These are phyloP conservation scores for Mastomys natalensis DNA, from an alignment of 2,113 vertebrate species.

Conservation along the genomic window DNA sequence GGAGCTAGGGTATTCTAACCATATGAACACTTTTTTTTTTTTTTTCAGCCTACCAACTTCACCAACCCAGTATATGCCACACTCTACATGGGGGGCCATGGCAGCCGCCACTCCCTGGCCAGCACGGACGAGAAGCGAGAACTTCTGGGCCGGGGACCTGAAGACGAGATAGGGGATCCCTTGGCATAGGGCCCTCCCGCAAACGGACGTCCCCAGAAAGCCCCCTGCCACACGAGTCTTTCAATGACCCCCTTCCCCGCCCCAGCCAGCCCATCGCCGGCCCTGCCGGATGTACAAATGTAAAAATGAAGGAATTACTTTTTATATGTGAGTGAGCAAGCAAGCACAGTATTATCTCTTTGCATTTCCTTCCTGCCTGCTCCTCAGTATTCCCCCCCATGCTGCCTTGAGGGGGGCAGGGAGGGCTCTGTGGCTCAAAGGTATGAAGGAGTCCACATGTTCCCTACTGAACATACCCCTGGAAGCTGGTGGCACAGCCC, in stretches of 20 bases:
- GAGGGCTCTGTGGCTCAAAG: conserved; percentile 47
- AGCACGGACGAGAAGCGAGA: conserved; percentile 98
- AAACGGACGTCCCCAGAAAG: conserved; percentile 58
- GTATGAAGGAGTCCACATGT: conserved; percentile 26
- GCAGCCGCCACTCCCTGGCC: conserved; percentile 96
- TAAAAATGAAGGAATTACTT: conserved; percentile 99
- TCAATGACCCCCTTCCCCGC: conserved; percentile 58
- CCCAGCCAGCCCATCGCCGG: conserved; percentile 63
- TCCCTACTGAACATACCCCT: conserved; percentile 43
- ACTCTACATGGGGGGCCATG: conserved; percentile 98
- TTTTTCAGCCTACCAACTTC: conserved; percentile 96
- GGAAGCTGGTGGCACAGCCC: conserved; percentile 38
- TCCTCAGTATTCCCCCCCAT: conserved; percentile 31
- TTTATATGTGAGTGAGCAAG: conserved; percentile 95
- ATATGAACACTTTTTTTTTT: conserved; percentile 16
- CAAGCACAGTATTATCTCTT: conserved; percentile 93
- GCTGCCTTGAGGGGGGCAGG: conserved; percentile 65
- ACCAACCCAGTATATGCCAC: conserved; percentile 98
- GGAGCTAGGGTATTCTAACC: rapidly evolving
- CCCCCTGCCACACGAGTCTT: conserved; percentile 67
- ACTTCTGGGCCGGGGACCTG: conserved; percentile 92
- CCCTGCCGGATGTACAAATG: conserved; percentile 95
- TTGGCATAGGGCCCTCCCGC: conserved; percentile 90
- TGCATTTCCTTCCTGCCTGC: conserved; percentile 68
- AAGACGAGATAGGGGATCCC: conserved; percentile 95